phyloP scores from a whole-genome alignment of 1,140 invertebrate genomes.

The Cydia amplana region DNA sequence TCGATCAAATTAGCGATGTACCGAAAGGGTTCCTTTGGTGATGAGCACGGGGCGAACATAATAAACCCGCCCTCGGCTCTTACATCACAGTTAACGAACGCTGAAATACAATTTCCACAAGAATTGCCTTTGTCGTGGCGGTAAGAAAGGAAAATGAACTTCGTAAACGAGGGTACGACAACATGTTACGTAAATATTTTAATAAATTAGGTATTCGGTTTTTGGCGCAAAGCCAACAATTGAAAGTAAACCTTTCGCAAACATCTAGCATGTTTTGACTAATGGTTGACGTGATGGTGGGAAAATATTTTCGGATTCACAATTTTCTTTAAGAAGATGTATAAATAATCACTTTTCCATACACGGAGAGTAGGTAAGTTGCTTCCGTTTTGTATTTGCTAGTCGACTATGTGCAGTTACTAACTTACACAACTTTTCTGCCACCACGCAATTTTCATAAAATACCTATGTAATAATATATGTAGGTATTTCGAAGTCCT shows the following conservation, averaged over 20 bases:
- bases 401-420: too few relatives aligned
- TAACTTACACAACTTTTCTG: too few relatives aligned
- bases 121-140: not conserved
- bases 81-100: conserved; percentile 16
- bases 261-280: not conserved
- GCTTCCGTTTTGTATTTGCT: too few relatives aligned
- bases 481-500: conserved; percentile 93
- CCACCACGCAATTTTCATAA: too few relatives aligned
- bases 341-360: too few relatives aligned
- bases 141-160: not conserved
- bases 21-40: conserved; percentile 3
- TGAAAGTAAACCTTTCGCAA: not conserved
- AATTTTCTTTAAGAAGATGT: not conserved
- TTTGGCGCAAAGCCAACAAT: conserved; percentile 3
- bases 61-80: not conserved
- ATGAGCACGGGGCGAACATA: conserved; percentile 6
- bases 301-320: not conserved
- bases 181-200: conserved; percentile 15
- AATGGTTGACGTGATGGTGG: not conserved
- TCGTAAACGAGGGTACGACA: conserved; percentile 10
- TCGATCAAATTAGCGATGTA: conserved; percentile 28
- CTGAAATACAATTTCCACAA: conserved; percentile 7
- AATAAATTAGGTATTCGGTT: conserved; percentile 10
- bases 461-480: too few relatives aligned
- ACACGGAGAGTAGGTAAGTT: too few relatives aligned